phyloP scores from a whole-genome alignment of 2,797 vertebrate genomes.

The Fratercula arctica region DNA sequence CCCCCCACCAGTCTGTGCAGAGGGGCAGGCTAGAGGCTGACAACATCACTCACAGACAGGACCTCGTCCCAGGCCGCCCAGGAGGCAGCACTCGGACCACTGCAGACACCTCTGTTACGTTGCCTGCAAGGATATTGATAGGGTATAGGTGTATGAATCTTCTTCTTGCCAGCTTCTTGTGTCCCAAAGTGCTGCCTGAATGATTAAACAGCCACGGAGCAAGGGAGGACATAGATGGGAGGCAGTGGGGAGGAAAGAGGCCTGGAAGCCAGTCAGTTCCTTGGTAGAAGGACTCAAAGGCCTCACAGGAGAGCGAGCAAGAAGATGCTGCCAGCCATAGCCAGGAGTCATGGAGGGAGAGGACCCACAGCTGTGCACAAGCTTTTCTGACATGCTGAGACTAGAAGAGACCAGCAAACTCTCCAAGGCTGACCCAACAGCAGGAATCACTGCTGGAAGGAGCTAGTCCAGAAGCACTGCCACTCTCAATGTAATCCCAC shows the following conservation, averaged over 20 bases:
- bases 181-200: not conserved
- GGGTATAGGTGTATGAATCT: not conserved
- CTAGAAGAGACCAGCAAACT: not conserved
- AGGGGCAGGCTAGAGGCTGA: not conserved
- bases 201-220: not conserved
- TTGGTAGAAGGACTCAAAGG: not conserved
- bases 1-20: not conserved
- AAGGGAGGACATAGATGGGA: not conserved
- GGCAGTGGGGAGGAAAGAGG: not conserved
- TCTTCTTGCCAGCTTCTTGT: not conserved
- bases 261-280: not conserved
- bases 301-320: not conserved
- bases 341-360: not conserved
- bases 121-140: not conserved
- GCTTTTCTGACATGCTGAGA: not conserved
- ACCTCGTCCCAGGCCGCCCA: not conserved
- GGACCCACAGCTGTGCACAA: not conserved
- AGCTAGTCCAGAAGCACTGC: not conserved
- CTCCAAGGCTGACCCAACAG: not conserved
- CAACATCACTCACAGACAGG: not conserved
- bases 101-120: rapidly evolving
- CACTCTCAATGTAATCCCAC: not conserved
- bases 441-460: not conserved
- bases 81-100: not conserved
- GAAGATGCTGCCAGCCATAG: not conserved